Conservation (phyloP, 2,797 vertebrate species). For the Cygnus olor region DNA sequence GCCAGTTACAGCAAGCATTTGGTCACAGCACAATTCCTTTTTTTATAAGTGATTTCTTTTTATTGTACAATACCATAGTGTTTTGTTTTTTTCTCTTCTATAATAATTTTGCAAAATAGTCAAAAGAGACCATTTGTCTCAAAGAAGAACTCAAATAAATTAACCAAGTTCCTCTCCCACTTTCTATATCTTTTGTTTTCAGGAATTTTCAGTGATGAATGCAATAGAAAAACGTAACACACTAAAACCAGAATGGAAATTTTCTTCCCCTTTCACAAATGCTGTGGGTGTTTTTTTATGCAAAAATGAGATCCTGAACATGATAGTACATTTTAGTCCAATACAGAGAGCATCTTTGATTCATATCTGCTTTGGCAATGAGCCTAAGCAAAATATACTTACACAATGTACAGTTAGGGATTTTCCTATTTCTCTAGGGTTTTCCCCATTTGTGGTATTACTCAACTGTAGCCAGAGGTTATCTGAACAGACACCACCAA, state of each 20-base stretch:
- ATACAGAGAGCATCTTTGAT: conserved; percentile 27
- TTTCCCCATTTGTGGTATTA: conserved; percentile 64
- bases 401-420: conserved; percentile 62
- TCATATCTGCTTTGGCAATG: conserved; percentile 46
- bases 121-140: conserved; percentile 20
- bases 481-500: conserved; percentile 61
- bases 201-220: conserved; percentile 60
- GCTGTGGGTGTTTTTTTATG: conserved; percentile 4
- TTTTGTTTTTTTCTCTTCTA: neutral
- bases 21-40: neutral
- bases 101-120: neutral
- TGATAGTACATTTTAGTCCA: conserved; percentile 23
- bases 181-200: conserved; percentile 62
- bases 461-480: conserved; percentile 57
- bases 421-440: conserved; percentile 70
- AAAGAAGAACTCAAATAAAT: conserved; percentile 35
- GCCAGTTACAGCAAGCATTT: neutral
- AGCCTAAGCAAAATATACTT: conserved; percentile 57
- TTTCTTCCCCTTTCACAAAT: conserved; percentile 51
- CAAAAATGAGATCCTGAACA: conserved; percentile 45
- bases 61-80: conserved; percentile 9
- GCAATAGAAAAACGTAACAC: conserved; percentile 31
- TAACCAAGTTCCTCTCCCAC: conserved; percentile 44
- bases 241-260: conserved; percentile 46
- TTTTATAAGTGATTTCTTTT: conserved; percentile 2